Evolutionary conservation across 92 coral and sea anemone species (phyloP).

Genomic region (Palythoa grandiflora): DNA sequence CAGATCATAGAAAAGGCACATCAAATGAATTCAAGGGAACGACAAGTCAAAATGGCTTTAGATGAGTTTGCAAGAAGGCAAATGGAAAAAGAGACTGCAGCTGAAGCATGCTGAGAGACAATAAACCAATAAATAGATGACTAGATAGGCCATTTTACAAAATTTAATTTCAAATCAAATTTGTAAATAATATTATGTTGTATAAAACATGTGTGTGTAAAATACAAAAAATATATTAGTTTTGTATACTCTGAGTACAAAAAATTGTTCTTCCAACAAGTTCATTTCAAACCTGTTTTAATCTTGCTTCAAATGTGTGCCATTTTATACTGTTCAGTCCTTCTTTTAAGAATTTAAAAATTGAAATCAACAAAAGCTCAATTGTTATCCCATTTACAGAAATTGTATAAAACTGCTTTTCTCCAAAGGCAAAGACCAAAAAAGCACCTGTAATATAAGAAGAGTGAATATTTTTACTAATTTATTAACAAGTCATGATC

Average conservation of each 20-base stretch:
- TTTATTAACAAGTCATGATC: no score
- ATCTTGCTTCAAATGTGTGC: no score
- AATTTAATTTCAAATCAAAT: conserved; percentile 12
- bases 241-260: not conserved
- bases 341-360: no score
- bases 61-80: conserved; percentile 82
- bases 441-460: no score
- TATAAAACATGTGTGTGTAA: not conserved
- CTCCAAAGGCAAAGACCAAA: no score
- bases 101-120: conserved; percentile 28
- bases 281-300: no score
- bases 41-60: conserved; percentile 63
- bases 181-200: conserved; percentile 31
- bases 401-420: no score
- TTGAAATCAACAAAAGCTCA: no score
- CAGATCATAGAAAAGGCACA: conserved; percentile 88
- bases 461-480: no score
- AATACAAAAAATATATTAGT: not conserved
- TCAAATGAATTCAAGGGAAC: conserved; percentile 69
- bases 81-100: conserved; percentile 42
- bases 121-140: not conserved
- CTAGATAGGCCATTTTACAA: conserved; percentile 32
- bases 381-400: no score
- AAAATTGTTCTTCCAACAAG: not conserved
- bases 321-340: no score